Base-by-base conservation (phyloP, 2,797 vertebrate species). In the Argentina silus region DNA sequence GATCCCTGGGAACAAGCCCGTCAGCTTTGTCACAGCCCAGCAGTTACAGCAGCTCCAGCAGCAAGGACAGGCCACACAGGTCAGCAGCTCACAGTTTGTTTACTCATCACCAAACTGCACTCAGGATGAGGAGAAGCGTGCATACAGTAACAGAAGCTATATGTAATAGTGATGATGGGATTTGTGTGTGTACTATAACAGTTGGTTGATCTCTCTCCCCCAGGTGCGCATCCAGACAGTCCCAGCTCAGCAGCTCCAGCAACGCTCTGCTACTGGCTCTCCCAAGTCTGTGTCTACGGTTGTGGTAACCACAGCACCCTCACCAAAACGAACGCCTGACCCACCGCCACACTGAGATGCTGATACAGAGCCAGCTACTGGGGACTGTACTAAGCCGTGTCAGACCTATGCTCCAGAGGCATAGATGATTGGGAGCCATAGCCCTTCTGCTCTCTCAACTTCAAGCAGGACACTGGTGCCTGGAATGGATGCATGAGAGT, bases 1-100 rank as follows among this genome's bases (percentile, higher is more conserved):
- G 73, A 98, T 99, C 0, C 95, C 98, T 7, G 98, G 98, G 75
- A 98, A 98, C 89, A 99, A 99, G 81, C 98, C 98, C 0, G 97
- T 99, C 82, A 99, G 98, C 85, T 99, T 99, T 68, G 96, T 99
- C 72, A 99, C 98, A 0, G 96, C 97, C 0, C 98, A 99, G 76
- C 98, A 99, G 81, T 91, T 99, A 12, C 98, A 99, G 84, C 98
- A 99, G 92, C 95, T 99, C n/a, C 98, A 99, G 88, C 98, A 99
- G 70, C 98, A 99, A 83, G 97, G 97, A 50, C 98, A 99, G 83
- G 95, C 97, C 75, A 98, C 98, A 0, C 97, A 99, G 95, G 97
- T 98, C 78, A 43, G 14, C 15, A 44, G 42, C 15, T 8, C 36
- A 60, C 57, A 48, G 3, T 9, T 11, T 53, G 7, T 53, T 53